These are phyloP conservation scores for Acromyrmex charruanus DNA, from an alignment of 1,140 invertebrate genomes.

Conservation along the genomic window DNA sequence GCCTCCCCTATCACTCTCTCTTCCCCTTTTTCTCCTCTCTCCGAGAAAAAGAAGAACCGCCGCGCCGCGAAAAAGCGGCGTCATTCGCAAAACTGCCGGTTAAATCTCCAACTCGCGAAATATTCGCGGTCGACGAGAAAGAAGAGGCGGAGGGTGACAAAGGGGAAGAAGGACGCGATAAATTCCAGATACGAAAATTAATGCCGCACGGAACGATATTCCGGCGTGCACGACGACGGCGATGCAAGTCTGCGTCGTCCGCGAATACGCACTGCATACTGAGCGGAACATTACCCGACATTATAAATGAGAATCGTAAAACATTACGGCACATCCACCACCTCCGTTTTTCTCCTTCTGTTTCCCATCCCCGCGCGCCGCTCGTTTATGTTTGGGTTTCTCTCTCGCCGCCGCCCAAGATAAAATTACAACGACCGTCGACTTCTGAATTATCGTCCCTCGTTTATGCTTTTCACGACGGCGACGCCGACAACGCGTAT, in stretches of 20 bases:
- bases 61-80: background rate
- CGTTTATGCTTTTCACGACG: conserved; percentile 54
- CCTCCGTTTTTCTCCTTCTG: conserved; percentile 53
- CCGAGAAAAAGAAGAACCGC: background rate
- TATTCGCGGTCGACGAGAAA: conserved; percentile 15
- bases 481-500: conserved; percentile 28
- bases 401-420: conserved; percentile 40
- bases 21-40: background rate
- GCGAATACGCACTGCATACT: conserved; percentile 76
- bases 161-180: conserved; percentile 60
- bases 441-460: conserved; percentile 57
- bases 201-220: conserved; percentile 58
- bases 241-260: conserved; percentile 54
- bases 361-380: background rate
- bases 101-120: conserved; percentile 60
- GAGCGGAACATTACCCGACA: conserved; percentile 77
- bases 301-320: conserved; percentile 81
- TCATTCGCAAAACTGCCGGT: conserved; percentile 42
- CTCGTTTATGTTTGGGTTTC: background rate
- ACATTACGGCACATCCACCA: conserved; percentile 74
- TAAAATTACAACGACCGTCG: conserved; percentile 71
- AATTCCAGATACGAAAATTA: conserved; percentile 76
- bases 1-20: background rate
- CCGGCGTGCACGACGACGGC: conserved; percentile 35
- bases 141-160: background rate